Evolutionary conservation across 2,113 vertebrate genomes (phyloP), one percentile per base, ranked within the genome.

Genomic region (Cairina moschata): DNA sequence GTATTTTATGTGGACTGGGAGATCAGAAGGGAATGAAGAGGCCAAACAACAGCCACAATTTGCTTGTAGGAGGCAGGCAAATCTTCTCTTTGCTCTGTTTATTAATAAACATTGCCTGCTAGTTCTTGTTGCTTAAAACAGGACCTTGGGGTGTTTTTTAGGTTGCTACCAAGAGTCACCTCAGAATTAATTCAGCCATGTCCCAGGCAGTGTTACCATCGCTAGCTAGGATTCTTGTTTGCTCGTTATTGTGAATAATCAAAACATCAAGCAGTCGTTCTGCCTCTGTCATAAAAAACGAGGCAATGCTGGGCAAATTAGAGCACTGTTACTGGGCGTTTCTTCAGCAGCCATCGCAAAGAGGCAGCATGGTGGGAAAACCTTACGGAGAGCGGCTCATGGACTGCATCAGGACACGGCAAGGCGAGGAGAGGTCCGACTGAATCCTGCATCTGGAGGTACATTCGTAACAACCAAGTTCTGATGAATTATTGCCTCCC

Each of bases 401-500:
- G 69, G 56, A 17, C 65, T 78, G 75, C 54, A 11, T 74, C n/a
- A n/a, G 69, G 31, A 25, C 15, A 36, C 26, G 26, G 28, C 10
- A 32, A 58, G 38, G 29, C 8, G 26, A 78, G 40, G 46, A 48
- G 38, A 60, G 20, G 18, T 25, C 21, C 7, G 14, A 7, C 31
- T 9, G 56, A 63, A 28, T 50, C 58, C 65, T 1, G 0, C 17
- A 25, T 26, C 48, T 58, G 17, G 7, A 15, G 3, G 2, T 31
- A 15, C 7, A 2, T 58, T 66, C 56, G 21, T n/a, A 67, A 20
- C 21, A 42, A 18, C 38, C 14, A 29, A 63, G 40, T 12, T 8
- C 8, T 0, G 0, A 10, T 26, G 34, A 4, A 26, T 50, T 79
- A 13, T 5, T 14, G 8, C 29, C 29, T 36, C 23, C n/a, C 21